Evolutionary conservation across 2,797 vertebrate genomes (phyloP).

Genomic region (Diceros bicornis): DNA sequence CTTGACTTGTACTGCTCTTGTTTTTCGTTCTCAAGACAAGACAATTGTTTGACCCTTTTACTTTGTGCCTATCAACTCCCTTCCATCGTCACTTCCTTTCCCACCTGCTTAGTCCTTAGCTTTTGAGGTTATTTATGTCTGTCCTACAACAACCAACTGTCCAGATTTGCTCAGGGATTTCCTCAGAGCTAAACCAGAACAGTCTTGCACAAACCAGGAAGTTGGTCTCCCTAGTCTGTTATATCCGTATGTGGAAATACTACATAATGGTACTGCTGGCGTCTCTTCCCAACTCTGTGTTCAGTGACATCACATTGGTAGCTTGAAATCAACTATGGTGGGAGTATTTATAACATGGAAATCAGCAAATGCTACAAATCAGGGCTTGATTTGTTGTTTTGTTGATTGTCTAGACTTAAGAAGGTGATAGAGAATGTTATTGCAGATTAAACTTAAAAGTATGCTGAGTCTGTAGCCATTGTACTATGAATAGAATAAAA

Average conservation of each 20-base stretch:
- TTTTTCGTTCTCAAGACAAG: background rate
- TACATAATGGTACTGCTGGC: fast-evolving
- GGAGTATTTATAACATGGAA: background rate
- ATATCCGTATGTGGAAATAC: fast-evolving
- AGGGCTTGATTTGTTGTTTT: background rate
- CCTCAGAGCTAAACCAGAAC: background rate
- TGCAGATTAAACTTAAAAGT: background rate
- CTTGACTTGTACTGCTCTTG: background rate
- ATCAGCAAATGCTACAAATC: background rate
- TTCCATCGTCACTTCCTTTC: background rate
- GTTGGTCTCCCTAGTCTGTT: background rate
- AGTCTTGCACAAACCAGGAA: background rate
- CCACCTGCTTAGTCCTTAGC: background rate
- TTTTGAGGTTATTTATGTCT: background rate
- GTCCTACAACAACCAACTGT: background rate
- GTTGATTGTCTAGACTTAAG: background rate
- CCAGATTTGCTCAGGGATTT: background rate
- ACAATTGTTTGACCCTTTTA: background rate
- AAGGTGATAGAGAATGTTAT: background rate
- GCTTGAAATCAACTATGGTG: background rate
- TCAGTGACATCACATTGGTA: background rate
- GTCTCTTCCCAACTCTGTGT: background rate
- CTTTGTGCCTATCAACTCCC: background rate
- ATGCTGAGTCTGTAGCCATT: background rate
- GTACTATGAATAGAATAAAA: background rate